Conservation (phyloP, 2,113 vertebrate species). For the Cynopterus brachyotis region DNA sequence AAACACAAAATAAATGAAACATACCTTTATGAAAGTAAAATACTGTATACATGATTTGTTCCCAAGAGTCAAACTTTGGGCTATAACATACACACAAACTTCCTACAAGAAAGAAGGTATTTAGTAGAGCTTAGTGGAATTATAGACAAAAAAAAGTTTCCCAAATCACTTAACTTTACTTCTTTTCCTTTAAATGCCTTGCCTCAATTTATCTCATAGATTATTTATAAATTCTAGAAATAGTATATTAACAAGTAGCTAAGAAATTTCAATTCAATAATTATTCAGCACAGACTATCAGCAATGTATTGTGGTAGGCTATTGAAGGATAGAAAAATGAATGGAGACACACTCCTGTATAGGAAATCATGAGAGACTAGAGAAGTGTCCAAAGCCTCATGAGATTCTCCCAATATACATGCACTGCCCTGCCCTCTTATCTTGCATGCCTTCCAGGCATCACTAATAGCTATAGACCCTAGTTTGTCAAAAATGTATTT, state of each 20-base stretch:
- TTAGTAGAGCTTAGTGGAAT: constrained; percentile 33
- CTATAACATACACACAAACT: constrained; percentile 93
- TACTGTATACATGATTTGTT: constrained; percentile 88
- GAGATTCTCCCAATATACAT: background rate
- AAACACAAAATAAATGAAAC: constrained; percentile 27
- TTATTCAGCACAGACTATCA: background rate
- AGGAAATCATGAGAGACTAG: background rate
- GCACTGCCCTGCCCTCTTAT: background rate
- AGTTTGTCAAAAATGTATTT: background rate
- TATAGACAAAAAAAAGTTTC: background rate
- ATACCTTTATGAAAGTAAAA: constrained; percentile 93
- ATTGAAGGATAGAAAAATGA: background rate
- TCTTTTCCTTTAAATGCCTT: background rate
- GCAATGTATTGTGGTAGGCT: background rate
- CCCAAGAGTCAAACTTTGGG: constrained; percentile 75
- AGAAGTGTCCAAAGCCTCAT: background rate
- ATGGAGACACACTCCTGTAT: background rate
- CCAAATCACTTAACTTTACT: background rate
- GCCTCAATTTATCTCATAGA: background rate
- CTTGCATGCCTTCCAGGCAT: background rate
- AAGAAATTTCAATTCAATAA: constrained; percentile 4
- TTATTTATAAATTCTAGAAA: background rate
- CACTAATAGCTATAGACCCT: background rate
- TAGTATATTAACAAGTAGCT: background rate
- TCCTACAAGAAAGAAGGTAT: constrained; percentile 83